Conservation (phyloP, 2,113 vertebrate species). For the Hemiscyllium ocellatum region DNA sequence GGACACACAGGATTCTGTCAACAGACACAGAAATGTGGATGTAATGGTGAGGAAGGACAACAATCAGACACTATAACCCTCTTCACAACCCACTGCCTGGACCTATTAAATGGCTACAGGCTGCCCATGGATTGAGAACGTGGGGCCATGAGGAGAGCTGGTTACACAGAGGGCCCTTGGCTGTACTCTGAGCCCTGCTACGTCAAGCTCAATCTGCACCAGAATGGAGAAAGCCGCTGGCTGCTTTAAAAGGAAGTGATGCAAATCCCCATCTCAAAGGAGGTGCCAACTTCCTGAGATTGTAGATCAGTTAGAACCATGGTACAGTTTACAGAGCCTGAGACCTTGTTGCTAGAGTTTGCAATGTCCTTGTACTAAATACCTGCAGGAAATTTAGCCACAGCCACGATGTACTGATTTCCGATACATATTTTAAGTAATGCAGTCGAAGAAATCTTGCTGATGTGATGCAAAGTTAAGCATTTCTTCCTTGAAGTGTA, state of each 20-base stretch:
- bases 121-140: too few species aligned
- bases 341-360: neutral
- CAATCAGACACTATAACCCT: too few species aligned
- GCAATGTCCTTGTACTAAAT: neutral
- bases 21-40: too few species aligned
- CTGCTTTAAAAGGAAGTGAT: neutral
- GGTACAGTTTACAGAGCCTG: neutral
- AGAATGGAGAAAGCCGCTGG: neutral
- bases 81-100: too few species aligned
- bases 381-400: neutral
- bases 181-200: neutral
- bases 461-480: neutral
- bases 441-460: neutral
- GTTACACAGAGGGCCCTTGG: neutral
- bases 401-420: neutral
- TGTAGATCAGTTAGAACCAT: neutral
- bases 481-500: neutral
- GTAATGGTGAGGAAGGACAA: too few species aligned
- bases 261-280: neutral
- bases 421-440: neutral
- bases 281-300: neutral
- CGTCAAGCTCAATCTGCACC: neutral
- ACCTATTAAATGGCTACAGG: too few species aligned
- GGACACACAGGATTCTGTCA: too few species aligned
- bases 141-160: neutral